Percentiles rank a stretch among this genome's conserved stretches.
Conservation (phyloP, 1,140 invertebrate genomes). For the Eriocheir sinensis region DNA sequence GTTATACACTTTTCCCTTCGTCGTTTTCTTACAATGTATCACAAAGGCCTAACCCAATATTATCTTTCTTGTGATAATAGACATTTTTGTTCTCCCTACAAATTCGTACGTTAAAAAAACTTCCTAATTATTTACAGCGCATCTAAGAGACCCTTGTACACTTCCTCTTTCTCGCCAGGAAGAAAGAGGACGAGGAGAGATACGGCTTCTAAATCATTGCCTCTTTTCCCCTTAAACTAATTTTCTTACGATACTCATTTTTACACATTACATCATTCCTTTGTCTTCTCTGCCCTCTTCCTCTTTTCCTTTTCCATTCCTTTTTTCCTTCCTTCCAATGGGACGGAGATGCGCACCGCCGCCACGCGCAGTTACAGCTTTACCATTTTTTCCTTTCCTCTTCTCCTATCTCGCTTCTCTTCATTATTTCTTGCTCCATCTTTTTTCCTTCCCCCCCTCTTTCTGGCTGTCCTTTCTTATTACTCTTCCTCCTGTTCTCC, state of each 20-base stretch:
- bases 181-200: background rate
- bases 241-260: background rate
- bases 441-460: background rate
- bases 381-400: background rate
- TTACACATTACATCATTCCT: background rate
- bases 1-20: background rate
- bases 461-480: too few relatives aligned
- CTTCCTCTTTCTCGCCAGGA: background rate
- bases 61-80: background rate
- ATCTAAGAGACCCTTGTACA: background rate
- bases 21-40: background rate
- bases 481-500: background rate
- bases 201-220: background rate
- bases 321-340: background rate
- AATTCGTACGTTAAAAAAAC: background rate
- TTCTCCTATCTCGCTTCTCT: too few relatives aligned
- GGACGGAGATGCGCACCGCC: too few relatives aligned
- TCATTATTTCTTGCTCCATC: too few relatives aligned
- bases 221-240: too few relatives aligned
- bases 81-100: background rate
- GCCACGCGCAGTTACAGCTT: too few relatives aligned
- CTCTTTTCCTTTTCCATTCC: background rate
- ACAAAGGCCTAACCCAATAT: background rate
- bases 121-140: background rate
- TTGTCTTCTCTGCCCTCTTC: background rate